Base-by-base conservation (phyloP, 2,888 invertebrate genomes). In the Hemistola chrysoprasaria region DNA sequence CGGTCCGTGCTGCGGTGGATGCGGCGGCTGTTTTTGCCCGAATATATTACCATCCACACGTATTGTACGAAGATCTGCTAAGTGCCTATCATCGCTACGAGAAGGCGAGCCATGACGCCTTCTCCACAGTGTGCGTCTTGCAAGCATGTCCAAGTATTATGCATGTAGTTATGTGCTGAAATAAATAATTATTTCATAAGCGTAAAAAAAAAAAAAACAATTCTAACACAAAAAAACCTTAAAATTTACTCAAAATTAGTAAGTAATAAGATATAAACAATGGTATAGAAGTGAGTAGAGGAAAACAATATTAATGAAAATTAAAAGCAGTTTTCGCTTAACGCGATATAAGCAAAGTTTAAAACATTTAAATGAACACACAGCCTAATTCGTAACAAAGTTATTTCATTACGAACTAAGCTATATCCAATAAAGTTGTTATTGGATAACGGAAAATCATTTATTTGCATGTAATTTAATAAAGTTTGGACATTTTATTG, bases 21-120 rank as follows among this genome's bases (percentile, higher is more conserved):
- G 63, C 52, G 52, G 64, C 41, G 68, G 69, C 16, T 62, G 66
- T 16, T 62, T 79, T 59, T 81, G 83, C 53, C 84, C 84, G 0
- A 64, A n/a, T n/a, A 62, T 50, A 84, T 85, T 43, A 85, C 83
- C 1, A 84, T 85, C 50, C 79, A 84, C 67, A 83, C 83, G 22
- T 83, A 84, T 59, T 85, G 83, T 62, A 85, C 84, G 35, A 85
- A 85, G 82, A 85, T 84, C 51, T 85, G 85, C 61, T 85, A n/a
- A n/a, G 16, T 16, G 16, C 16, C 16, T 16, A 4, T 4, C 2
- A 4, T 7, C 22, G 37, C 28, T 24, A 5, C 8, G 6, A 9
- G 22, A 11, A 27, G 30, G 25, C 36, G 1, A 11, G 31, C 30
- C 24, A 50, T 53, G 53, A 40, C 8, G 37, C 28, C 46, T 39